phyloP scores from a whole-genome alignment of 1,140 invertebrate species.

The Aphaenogaster floridana region DNA sequence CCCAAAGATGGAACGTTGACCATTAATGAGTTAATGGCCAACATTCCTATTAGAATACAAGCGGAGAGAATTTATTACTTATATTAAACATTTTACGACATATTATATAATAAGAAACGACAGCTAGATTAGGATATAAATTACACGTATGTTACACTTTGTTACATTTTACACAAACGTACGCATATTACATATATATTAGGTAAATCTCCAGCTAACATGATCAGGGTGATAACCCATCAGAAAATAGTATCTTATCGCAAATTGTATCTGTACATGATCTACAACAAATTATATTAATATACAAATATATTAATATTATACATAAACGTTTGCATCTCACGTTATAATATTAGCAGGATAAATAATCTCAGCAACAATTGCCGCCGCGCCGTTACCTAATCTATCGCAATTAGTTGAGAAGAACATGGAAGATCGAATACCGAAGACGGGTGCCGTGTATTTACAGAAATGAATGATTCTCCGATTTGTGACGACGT shows the following conservation, averaged over 20 bases:
- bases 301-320: constrained; percentile 44
- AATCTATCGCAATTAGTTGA: constrained; percentile 34
- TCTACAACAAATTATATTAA: constrained; percentile 22
- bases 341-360: constrained; percentile 1
- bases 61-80: constrained; percentile 18
- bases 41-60: neutral
- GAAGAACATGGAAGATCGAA: constrained; percentile 29
- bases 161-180: constrained; percentile 57
- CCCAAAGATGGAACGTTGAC: neutral
- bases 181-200: constrained; percentile 25
- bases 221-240: neutral
- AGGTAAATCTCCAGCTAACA: constrained; percentile 17
- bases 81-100: constrained; percentile 56
- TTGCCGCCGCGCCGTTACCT: neutral
- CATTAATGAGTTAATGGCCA: neutral
- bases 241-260: constrained; percentile 35
- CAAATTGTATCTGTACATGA: constrained; percentile 40
- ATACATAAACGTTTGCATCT: constrained; percentile 54
- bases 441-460: constrained; percentile 25
- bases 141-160: constrained; percentile 72
- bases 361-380: constrained; percentile 52
- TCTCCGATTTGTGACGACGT: constrained; percentile 49
- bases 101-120: constrained; percentile 1
- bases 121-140: constrained; percentile 51
- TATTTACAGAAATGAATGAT: constrained; percentile 72